Evolutionary conservation across 2,113 vertebrate genomes (phyloP).

Genomic region (Labrus mixtus): DNA sequence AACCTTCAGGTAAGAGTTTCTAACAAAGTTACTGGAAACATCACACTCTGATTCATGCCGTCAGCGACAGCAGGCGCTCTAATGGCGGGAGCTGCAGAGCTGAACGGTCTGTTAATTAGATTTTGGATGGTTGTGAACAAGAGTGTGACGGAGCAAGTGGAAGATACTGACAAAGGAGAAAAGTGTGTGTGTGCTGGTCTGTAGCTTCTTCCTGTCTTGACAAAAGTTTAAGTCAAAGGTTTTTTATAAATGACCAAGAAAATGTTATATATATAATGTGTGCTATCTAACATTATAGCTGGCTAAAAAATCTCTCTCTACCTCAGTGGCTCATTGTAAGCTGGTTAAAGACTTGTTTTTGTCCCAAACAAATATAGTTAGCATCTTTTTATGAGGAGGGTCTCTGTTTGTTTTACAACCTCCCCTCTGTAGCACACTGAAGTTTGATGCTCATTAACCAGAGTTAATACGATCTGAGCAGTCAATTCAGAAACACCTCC

Average conservation of each 20-base stretch:
- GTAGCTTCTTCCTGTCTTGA: background rate
- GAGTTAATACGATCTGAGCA: background rate
- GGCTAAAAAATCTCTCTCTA: no score
- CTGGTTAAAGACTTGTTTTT: no score
- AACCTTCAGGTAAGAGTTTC: conserved; percentile 16
- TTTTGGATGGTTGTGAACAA: conserved; percentile 3
- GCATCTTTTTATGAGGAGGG: no score
- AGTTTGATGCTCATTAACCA: background rate
- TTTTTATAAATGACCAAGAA: background rate
- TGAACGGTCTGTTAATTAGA: conserved; percentile 12
- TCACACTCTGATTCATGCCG: conserved; percentile 12
- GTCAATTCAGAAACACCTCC: background rate
- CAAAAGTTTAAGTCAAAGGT: background rate
- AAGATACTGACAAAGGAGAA: background rate
- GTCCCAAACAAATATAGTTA: no score
- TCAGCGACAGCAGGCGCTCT: conserved; percentile 36
- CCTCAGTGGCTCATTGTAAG: no score
- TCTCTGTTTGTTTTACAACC: background rate
- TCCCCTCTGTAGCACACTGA: background rate
- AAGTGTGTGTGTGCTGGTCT: background rate
- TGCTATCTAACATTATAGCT: no score
- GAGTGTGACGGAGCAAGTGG: conserved; percentile 12
- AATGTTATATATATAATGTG: no score
- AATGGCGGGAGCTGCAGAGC: conserved; percentile 5
- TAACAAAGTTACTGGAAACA: conserved; percentile 36